These are phyloP conservation scores for Phaenicophaeus curvirostris DNA, from an alignment of 2,797 vertebrate genomes.

Conservation along the genomic window DNA sequence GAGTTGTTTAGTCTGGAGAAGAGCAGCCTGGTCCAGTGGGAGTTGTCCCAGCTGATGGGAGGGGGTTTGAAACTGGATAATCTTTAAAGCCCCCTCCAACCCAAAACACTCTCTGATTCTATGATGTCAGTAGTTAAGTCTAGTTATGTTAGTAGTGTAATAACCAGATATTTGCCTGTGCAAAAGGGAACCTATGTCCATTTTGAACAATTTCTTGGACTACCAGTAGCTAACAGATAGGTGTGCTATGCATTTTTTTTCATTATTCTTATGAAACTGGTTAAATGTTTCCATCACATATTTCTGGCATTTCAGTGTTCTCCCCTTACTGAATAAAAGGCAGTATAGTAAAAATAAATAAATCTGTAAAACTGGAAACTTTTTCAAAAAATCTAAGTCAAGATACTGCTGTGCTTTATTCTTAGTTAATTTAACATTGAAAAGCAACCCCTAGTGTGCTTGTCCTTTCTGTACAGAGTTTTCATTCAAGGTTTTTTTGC, in stretches of 20 bases:
- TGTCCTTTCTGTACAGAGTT: not conserved
- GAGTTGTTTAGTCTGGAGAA: too few species aligned
- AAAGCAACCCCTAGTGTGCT: not conserved
- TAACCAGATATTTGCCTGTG: not conserved
- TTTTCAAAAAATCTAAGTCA: not conserved
- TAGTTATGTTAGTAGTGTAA: not conserved
- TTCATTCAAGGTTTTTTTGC: not conserved
- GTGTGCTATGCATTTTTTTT: not conserved
- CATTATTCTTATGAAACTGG: not conserved
- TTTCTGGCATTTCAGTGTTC: not conserved
- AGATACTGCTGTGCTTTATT: not conserved
- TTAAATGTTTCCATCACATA: not conserved
- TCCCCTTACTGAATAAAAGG: not conserved
- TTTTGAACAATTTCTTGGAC: not conserved
- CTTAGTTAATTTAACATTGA: not conserved
- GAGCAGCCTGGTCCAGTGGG: too few species aligned
- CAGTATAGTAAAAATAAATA: not conserved
- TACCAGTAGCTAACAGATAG: not conserved
- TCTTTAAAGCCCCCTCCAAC: too few species aligned
- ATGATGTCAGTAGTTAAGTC: too few species aligned
- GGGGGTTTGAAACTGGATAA: too few species aligned
- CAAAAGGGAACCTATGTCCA: not conserved
- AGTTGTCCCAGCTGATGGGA: too few species aligned
- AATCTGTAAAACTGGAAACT: not conserved
- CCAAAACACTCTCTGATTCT: too few species aligned